Conservation (phyloP, 2,113 vertebrate genomes). For the Loxodonta africana region DNA sequence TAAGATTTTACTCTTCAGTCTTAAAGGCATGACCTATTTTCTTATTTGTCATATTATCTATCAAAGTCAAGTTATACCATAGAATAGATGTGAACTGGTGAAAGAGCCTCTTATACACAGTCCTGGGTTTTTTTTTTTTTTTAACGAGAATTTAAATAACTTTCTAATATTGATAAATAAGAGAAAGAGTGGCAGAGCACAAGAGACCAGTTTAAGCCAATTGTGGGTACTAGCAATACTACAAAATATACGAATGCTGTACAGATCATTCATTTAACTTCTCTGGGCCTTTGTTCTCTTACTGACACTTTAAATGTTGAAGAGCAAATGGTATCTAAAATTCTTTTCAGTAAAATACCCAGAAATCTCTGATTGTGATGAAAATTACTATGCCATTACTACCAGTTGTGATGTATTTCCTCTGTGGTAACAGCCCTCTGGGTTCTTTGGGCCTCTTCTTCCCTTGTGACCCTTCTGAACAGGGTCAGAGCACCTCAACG, state of each 20-base stretch:
- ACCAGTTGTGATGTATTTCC: not conserved
- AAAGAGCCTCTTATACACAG: not conserved
- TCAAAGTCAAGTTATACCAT: not conserved
- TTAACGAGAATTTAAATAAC: not conserved
- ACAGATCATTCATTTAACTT: not conserved
- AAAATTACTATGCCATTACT: too few species aligned
- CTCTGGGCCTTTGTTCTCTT: not conserved
- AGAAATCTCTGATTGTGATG: not conserved
- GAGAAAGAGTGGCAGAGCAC: not conserved
- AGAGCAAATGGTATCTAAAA: not conserved
- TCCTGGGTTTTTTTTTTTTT: not conserved
- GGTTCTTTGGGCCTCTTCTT: too few species aligned
- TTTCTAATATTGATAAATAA: not conserved
- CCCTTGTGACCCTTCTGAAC: not conserved
- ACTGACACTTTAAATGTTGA: not conserved
- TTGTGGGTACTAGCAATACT: not conserved
- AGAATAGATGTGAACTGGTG: not conserved
- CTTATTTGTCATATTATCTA: not conserved
- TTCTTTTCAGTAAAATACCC: not conserved
- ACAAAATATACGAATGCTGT: not conserved
- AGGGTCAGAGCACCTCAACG: not conserved
- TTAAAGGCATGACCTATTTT: not conserved
- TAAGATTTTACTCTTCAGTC: not conserved
- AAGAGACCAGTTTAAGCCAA: not conserved
- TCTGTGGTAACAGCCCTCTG: rapidly evolving